These are phyloP conservation scores for Drosophila histrio DNA, from an alignment of 2,888 invertebrate genomes.

Conservation along the genomic window DNA sequence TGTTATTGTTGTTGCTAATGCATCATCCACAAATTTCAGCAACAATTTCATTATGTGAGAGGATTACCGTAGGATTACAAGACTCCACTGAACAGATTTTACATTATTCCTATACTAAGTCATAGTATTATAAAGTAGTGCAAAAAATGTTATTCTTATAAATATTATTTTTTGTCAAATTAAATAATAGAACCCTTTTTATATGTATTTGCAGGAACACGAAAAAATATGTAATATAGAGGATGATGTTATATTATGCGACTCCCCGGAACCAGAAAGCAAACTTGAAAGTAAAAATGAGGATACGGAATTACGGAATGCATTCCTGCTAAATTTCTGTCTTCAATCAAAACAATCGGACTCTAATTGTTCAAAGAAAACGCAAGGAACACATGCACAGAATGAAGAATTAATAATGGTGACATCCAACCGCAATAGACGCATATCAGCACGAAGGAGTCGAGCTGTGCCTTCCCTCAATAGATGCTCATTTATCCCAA, in stretches of 20 bases:
- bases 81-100: too few species aligned
- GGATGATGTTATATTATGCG: constrained; percentile 83
- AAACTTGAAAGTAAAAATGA: constrained; percentile 70
- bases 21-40: too few species aligned
- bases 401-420: constrained; percentile 55
- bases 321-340: constrained; percentile 85
- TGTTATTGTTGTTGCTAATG: too few species aligned
- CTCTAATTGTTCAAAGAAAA: constrained; percentile 37
- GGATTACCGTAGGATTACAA: too few species aligned
- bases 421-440: constrained; percentile 76
- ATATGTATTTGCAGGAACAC: constrained; percentile 83
- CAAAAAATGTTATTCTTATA: too few species aligned
- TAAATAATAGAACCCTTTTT: background rate
- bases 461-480: constrained; percentile 84
- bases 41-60: too few species aligned
- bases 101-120: too few species aligned
- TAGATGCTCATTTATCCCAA: constrained; percentile 85
- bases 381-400: constrained; percentile 54
- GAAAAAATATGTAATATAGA: constrained; percentile 85
- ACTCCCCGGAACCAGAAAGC: constrained; percentile 81
- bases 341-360: constrained; percentile 72
- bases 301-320: constrained; percentile 79
- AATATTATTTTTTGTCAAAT: background rate
- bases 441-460: constrained; percentile 83
- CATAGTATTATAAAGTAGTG: too few species aligned